phyloP scores from a whole-genome alignment of 2,113 vertebrate genomes.

The Todiramphus chloris region DNA sequence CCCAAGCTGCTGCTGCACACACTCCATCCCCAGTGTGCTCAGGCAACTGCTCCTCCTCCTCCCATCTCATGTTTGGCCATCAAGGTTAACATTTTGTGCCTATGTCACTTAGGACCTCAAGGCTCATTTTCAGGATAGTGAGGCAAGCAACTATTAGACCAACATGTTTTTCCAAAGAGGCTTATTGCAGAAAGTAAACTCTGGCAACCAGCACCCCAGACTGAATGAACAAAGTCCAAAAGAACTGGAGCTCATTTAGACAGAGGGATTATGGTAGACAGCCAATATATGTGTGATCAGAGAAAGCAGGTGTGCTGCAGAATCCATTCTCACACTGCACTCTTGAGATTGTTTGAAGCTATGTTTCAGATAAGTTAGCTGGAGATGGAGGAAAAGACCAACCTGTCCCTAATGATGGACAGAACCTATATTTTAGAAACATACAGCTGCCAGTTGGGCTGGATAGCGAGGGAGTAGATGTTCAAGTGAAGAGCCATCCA shows the following conservation, averaged over 20 bases:
- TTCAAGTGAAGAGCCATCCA: neutral
- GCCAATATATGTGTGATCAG: neutral
- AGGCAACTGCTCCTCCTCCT: neutral
- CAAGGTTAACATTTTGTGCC: neutral
- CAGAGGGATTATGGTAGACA: neutral
- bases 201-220: neutral
- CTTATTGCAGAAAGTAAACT: neutral
- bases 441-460: neutral
- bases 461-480: neutral
- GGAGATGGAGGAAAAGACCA: neutral
- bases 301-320: neutral
- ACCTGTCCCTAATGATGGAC: neutral
- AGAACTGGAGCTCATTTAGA: neutral
- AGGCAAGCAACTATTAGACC: neutral
- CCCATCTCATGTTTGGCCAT: neutral
- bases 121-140: neutral
- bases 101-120: neutral
- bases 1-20: neutral
- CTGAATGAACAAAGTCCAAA: neutral
- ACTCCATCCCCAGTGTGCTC: neutral
- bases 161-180: neutral
- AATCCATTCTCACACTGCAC: neutral
- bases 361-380: neutral
- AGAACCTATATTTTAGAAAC: neutral
- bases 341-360: neutral